A percentile compares a stretch with the other conserved stretches of the same genome.
Conservation (phyloP, 2,113 vertebrate species). For the Turdus rufiventris region DNA sequence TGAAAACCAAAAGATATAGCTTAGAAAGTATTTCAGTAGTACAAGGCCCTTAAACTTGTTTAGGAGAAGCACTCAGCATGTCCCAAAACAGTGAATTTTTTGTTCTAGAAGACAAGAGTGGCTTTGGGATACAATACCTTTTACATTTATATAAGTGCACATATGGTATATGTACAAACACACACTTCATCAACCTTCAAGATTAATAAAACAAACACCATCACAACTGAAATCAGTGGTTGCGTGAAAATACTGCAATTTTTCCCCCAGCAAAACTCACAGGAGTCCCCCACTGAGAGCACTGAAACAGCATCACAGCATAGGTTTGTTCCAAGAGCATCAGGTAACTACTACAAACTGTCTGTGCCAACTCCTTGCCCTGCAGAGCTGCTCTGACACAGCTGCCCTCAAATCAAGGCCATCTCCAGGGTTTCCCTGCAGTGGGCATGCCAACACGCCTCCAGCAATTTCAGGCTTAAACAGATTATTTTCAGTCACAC, state of each 20-base stretch:
- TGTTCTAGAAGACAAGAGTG: not conserved
- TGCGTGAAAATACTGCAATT: not conserved
- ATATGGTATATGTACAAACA: accelerated
- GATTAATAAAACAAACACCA: not conserved
- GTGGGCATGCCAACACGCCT: accelerated
- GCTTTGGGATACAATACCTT: not conserved
- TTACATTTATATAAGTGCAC: not conserved
- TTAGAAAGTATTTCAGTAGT: not conserved
- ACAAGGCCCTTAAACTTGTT: not conserved
- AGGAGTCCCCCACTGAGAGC: not conserved
- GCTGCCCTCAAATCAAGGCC: not conserved
- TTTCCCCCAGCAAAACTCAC: not conserved
- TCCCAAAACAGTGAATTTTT: not conserved
- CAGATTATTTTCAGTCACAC: not conserved
- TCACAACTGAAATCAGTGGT: not conserved
- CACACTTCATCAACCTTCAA: accelerated
- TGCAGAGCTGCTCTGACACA: not conserved
- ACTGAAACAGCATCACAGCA: not conserved
- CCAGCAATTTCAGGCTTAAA: conserved; percentile 1
- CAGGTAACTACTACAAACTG: not conserved
- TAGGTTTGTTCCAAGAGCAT: not conserved
- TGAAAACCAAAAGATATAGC: not conserved
- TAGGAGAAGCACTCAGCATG: not conserved
- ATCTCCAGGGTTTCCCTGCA: not conserved
- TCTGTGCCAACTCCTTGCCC: not conserved